A percentile compares a stretch with the other conserved stretches of the same genome.
These are phyloP conservation scores for Cercopithecus hamlyni DNA, from an alignment of 2,797 vertebrate species.

Conservation along the genomic window DNA sequence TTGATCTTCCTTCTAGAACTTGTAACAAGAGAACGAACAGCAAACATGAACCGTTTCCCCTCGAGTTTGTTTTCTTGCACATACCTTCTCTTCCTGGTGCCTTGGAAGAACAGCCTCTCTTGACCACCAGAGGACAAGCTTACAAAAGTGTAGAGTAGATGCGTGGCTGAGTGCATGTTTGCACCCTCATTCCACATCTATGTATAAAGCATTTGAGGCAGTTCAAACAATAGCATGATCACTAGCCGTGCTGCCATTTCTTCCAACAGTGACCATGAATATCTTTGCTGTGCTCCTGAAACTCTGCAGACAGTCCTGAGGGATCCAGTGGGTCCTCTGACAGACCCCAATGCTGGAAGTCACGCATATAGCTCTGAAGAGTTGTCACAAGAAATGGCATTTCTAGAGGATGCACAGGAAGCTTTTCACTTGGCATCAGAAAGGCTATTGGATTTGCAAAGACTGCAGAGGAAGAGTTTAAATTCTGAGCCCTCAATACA, in stretches of 20 bases:
- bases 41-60: neutral
- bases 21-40: neutral
- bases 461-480: neutral
- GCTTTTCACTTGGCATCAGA: neutral
- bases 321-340: no score
- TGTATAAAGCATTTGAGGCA: neutral
- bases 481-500: neutral
- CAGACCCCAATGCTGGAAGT: neutral
- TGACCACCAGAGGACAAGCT: neutral
- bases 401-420: neutral
- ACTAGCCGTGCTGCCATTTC: neutral
- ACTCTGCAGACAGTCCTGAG: neutral
- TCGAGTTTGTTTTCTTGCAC: neutral
- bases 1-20: neutral
- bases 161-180: neutral
- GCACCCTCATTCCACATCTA: neutral
- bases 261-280: neutral
- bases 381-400: neutral
- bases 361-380: neutral
- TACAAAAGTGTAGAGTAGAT: neutral
- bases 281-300: neutral
- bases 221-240: neutral
- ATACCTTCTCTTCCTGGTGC: fast-evolving
- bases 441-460: neutral
- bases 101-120: neutral